Conservation (phyloP, 2,113 vertebrate species). For the Phylloscopus trochiloides region DNA sequence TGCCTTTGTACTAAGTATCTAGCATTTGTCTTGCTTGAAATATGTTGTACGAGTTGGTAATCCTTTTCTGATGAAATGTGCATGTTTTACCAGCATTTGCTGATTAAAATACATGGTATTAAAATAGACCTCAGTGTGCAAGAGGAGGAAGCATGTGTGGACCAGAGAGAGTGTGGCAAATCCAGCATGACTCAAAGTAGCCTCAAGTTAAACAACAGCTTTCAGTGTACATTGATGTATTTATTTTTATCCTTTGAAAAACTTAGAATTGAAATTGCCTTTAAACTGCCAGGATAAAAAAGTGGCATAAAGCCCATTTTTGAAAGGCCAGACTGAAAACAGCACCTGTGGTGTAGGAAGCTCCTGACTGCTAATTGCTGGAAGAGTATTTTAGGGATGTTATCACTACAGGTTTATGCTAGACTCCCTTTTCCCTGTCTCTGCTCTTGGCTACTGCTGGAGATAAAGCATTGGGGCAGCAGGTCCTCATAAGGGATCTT, state of each 20-base stretch:
- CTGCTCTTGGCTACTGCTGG: background rate
- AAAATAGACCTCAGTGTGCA: background rate
- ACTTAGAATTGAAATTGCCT: background rate
- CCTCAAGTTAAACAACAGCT: background rate
- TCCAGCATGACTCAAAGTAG: background rate
- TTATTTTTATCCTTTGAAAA: background rate
- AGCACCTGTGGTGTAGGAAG: background rate
- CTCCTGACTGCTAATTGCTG: background rate
- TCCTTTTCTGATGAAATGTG: background rate
- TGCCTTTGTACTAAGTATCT: background rate
- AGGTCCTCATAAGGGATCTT: background rate
- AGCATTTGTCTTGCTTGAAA: background rate
- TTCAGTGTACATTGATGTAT: background rate
- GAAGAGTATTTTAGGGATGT: background rate
- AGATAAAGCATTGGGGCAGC: background rate
- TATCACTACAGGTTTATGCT: background rate
- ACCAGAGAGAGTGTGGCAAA: background rate
- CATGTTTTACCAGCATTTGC: background rate
- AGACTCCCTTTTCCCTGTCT: background rate
- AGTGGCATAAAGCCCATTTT: background rate
- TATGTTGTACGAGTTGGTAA: background rate
- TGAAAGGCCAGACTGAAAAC: constrained; percentile 7
- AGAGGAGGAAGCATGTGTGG: background rate
- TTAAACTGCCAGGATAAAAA: background rate
- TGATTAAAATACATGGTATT: background rate